These are phyloP conservation scores for Turritopsis rubra DNA, from an alignment of 30 jellyfish, hydroid and myxozoan species.

Conservation along the genomic window DNA sequence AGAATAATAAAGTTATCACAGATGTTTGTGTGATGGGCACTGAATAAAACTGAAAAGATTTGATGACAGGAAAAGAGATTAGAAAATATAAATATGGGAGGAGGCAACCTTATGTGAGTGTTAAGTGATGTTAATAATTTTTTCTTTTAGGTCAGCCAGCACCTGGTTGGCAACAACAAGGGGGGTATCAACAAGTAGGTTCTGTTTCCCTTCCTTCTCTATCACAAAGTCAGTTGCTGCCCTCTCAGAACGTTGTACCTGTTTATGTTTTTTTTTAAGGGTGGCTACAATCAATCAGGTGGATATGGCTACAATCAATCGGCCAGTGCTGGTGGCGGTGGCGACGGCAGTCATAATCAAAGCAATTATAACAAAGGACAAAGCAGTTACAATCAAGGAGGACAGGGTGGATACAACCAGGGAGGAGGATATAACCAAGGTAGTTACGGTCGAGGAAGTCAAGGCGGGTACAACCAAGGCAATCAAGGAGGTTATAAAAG, in stretches of 20 bases:
- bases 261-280: neutral
- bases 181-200: neutral
- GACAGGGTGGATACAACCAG: conserved; percentile 19
- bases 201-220: neutral
- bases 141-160: neutral
- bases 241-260: no score
- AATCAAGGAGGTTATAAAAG: conserved; percentile 19
- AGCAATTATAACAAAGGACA: conserved; percentile 16
- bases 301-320: conserved; percentile 9
- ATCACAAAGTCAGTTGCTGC: neutral
- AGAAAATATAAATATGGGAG: no score
- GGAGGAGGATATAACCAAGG: conserved; percentile 38
- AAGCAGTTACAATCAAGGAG: conserved; percentile 23
- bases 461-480: conserved; percentile 20
- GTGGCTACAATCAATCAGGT: neutral
- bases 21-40: neutral
- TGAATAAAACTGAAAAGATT: neutral
- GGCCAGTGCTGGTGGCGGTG: conserved; percentile 7
- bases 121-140: no score
- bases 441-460: conserved; percentile 35
- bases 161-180: neutral
- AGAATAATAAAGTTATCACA: neutral
- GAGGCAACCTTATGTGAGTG: no score
- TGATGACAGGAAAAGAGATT: neutral
- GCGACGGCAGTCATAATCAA: neutral